Conservation (phyloP, 2,797 vertebrate genomes). For the Rhynchonycteris naso region DNA sequence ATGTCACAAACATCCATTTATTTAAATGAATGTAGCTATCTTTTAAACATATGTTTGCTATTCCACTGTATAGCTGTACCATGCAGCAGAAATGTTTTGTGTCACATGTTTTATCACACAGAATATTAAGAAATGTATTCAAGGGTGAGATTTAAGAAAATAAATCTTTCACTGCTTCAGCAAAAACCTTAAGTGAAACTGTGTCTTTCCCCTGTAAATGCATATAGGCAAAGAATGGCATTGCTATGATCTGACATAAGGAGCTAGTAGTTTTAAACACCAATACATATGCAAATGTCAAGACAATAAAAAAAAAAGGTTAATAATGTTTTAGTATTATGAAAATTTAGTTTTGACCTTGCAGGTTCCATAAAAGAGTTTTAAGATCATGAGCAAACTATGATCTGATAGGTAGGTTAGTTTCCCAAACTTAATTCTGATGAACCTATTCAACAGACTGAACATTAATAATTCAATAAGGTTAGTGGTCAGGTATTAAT, state of each 20-base stretch:
- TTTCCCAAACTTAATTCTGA: conserved; percentile 22
- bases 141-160: not conserved
- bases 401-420: not conserved
- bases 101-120: not conserved
- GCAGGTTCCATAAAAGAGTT: not conserved
- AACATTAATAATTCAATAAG: conserved; percentile 4
- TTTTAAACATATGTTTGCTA: not conserved
- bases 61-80: not conserved
- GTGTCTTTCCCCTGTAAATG: not conserved
- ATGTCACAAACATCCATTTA: not conserved
- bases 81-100: not conserved
- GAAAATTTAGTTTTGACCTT: conserved; percentile 31
- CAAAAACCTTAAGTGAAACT: conserved; percentile 15
- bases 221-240: not conserved
- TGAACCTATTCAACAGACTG: not conserved
- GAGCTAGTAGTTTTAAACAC: not conserved
- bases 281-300: not conserved
- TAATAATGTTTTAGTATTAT: conserved; percentile 7
- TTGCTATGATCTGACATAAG: not conserved
- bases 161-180: not conserved
- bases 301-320: not conserved
- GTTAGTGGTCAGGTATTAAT: conserved; percentile 12
- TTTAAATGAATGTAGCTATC: not conserved
- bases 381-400: not conserved
- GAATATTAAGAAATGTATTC: not conserved